phyloP scores from a whole-genome alignment of 1,140 invertebrate species.

The Ceratitis capitata region DNA sequence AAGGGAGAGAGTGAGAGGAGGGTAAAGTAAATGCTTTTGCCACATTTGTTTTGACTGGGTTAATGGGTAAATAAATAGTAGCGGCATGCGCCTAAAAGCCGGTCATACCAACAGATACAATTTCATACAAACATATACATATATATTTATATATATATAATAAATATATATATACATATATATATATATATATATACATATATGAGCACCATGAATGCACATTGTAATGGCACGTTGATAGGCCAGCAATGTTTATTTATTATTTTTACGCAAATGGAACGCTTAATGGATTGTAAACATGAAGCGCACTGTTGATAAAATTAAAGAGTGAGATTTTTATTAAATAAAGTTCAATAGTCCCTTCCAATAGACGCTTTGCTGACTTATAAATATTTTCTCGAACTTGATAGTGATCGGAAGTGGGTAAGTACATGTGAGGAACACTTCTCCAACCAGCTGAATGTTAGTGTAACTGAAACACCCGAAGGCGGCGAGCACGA shows the following conservation, averaged over 20 bases:
- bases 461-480: too few species aligned
- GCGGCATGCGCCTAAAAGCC: conserved; percentile 10
- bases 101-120: background rate
- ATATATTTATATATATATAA: too few species aligned
- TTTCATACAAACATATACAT: background rate
- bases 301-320: background rate
- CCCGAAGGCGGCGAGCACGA: too few species aligned
- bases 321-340: background rate
- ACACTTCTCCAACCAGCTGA: too few species aligned
- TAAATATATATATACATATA: background rate
- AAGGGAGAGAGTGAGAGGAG: background rate
- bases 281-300: background rate
- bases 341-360: background rate
- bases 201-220: background rate
- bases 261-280: background rate
- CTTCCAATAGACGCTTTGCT: too few species aligned
- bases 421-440: too few species aligned
- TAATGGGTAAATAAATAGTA: conserved; percentile 35
- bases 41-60: conserved; percentile 30
- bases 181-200: background rate
- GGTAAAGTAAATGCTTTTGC: conserved; percentile 24
- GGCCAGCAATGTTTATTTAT: background rate
- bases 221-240: background rate
- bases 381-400: too few species aligned
- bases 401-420: too few species aligned